Base-by-base conservation (phyloP, 1,140 invertebrate genomes). In the Procambarus virginalis region DNA sequence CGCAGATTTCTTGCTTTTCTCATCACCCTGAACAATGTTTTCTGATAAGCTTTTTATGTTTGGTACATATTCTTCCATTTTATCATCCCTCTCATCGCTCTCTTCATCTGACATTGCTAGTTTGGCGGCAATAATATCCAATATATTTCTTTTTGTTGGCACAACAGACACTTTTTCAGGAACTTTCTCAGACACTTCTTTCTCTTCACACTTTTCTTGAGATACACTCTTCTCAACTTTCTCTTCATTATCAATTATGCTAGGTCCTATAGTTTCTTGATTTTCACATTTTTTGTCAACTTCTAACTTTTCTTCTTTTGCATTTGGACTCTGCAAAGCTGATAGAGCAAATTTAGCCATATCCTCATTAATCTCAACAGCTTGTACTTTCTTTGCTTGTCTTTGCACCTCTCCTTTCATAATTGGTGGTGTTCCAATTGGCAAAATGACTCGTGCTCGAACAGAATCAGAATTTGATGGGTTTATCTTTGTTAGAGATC, bases 81-180 rank as follows among this genome's bases (percentile, higher is more conserved):
- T 46, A 75, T 88, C 79, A 3, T 90, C 89, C 22, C 80, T 86
- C 20, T 81, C 89, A 73, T 90, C 84, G 75, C 89, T 90, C 3
- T 90, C 89, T 45, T 86, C 89, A 85, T 90, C 89, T 48, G 89
- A 90, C 89, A 92, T 91, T 34, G 92, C 85, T 14, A 92, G 58
- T 79, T 92, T 92, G 48, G 90, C 86, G 84, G 92, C 79, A 82
- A 92, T 89, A 48, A 92, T 92, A 68, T 92, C 92, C n/a, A 91
- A 51, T 22, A 92, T 91, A 64, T 86, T 92, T 77, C 20, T 85
- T 75, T 91, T 91, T 22, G 86, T 84, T 45, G 90, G 84, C 34
- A 83, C 86, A 14, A 82, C 51, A 55, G 75, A 58, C 0, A 82
- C 73, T 46, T 51, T 51, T 78, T 75, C 60, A 10, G 80, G n/a